Percentiles rank a stretch among this genome's conserved stretches.
Conservation (phyloP, 2,797 vertebrate species). For the Corythornis leucogaster region DNA sequence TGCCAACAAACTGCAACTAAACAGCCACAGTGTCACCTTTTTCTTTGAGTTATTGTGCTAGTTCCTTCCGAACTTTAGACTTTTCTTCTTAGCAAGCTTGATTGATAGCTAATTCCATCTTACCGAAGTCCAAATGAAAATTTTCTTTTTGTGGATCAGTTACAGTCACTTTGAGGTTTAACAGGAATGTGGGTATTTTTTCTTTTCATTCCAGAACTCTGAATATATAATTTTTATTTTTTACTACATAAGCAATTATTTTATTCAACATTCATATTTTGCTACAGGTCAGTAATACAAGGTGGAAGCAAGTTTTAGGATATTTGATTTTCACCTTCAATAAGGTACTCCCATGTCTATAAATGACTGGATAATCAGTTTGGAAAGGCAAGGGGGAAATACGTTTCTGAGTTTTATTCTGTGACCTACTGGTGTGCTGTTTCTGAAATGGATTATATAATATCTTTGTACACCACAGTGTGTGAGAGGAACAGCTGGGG, state of each 20-base stretch:
- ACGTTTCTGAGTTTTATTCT: not conserved
- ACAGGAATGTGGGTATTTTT: not conserved
- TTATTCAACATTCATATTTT: not conserved
- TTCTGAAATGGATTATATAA: not conserved
- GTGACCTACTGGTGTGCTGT: not conserved
- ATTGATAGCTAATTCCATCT: not conserved
- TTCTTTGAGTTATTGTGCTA: not conserved
- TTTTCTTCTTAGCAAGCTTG: not conserved
- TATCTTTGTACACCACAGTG: not conserved
- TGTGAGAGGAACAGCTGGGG: not conserved
- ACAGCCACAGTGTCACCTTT: not conserved
- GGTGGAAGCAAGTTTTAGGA: not conserved
- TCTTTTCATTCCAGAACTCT: not conserved
- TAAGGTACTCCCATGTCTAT: not conserved
- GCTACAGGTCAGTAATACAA: not conserved
- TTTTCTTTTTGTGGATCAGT: not conserved
- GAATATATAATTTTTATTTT: too few relatives aligned
- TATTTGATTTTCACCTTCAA: not conserved
- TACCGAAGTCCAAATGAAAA: not conserved
- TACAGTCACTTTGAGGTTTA: not conserved
- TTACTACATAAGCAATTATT: not conserved
- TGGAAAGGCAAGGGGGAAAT: not conserved
- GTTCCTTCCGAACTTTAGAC: not conserved
- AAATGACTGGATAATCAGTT: not conserved
- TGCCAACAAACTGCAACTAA: slow-evolving; percentile 7